Base-by-base conservation (phyloP, 2,113 vertebrate genomes). In the Atrichornis clamosus region DNA sequence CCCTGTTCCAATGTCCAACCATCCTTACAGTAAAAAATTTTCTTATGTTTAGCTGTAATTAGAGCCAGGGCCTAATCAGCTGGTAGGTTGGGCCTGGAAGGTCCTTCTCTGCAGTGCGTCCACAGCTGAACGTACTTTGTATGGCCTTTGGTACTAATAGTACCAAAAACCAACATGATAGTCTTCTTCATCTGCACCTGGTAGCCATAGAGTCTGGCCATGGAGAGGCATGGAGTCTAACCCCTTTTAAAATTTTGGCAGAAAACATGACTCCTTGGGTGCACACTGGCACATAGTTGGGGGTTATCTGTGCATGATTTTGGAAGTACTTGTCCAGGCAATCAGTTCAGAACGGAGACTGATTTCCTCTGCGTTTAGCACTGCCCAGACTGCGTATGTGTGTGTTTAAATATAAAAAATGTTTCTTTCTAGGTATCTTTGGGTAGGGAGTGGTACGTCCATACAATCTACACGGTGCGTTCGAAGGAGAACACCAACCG, bases 361-460 rank as follows among this genome's bases (percentile, higher is more conserved):
- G 18, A 47, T 63, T 86, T 88, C 9, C 7, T 62, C 35, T 67
- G 16, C 35, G 7, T 59, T 30, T 50, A 55, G 3, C 13, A 0
- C 55, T 81, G 27, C 20, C 55, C 55, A 55, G 63, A 16, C 62
- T 16, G 8, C 42, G 18, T 41, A 7, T 3, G 4, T 21, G 18
- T 56, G 18, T 74, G 39, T 47, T 80, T 89, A 73, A 92, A 69
- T 21, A 32, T 8, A 70, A 85, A 35, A 53, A 35, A 7, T 11
- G 11, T 97, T 63, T 96, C 78, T 97, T 86, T 94, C 70, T 90
- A 99, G 99, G 99, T 99, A 28, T 97, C 99, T 37, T 96, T 98
- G 42, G 99, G 99, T 11, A 98, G 99, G 14, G 99, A 99, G 95
- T 99, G 99, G 99, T 99, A 98, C 33, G 98, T 99, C 78, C 99